Evolutionary conservation across 37 sponge, comb jelly and placozoan species (phyloP).

Genomic region (Axinella damicornis): DNA sequence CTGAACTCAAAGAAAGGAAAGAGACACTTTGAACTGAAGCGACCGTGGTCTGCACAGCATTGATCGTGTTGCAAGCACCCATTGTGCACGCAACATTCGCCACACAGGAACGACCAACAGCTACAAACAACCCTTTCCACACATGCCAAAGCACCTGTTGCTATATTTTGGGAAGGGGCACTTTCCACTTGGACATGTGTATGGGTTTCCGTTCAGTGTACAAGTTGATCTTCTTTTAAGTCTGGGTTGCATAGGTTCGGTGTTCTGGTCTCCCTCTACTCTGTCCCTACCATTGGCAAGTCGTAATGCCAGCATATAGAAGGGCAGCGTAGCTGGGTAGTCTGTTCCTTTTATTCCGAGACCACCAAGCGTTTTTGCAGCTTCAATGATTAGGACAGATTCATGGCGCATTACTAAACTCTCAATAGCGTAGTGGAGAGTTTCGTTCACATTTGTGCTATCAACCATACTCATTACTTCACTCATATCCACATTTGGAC

Average conservation of each 20-base stretch:
- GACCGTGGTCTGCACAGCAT: slow-evolving; percentile 9
- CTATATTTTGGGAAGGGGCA: not conserved
- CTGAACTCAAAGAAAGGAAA: no score
- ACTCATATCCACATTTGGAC: not conserved
- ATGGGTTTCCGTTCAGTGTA: no score
- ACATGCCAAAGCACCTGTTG: not conserved
- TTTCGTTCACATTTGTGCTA: not conserved
- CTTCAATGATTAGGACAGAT: not conserved
- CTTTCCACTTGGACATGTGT: not conserved
- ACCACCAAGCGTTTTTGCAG: not conserved
- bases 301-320: not conserved
- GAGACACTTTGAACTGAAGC: no score
- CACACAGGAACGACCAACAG: slow-evolving; percentile 10
- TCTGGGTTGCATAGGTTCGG: not conserved
- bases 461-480: not conserved
- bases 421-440: not conserved
- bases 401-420: not conserved
- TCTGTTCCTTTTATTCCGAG: not conserved
- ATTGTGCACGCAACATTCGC: not conserved
- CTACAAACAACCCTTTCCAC: slow-evolving; percentile 1
- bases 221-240: no score
- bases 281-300: not conserved
- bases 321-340: not conserved
- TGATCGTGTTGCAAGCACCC: not conserved
- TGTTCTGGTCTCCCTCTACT: not conserved